These are phyloP conservation scores for Byasa hedistus DNA, from an alignment of 2,888 invertebrate genomes.

Conservation along the genomic window DNA sequence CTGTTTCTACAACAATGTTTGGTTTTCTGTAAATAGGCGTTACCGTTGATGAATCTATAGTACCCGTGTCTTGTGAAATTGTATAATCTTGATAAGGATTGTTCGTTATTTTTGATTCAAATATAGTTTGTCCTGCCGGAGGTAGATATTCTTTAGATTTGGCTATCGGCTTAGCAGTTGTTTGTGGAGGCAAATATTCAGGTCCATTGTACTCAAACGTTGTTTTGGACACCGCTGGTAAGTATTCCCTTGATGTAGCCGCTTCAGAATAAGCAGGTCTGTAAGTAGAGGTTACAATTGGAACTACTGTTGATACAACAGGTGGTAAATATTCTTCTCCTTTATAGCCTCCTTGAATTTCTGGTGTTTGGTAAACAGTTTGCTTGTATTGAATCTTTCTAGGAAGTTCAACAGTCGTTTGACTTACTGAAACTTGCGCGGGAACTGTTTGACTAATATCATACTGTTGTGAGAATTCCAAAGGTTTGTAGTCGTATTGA, in stretches of 20 bases:
- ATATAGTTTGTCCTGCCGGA: conserved; percentile 34
- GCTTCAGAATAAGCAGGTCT: conserved; percentile 54
- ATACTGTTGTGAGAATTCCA: conserved; percentile 45
- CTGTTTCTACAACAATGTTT: conserved; percentile 64
- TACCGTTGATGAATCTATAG: conserved; percentile 39
- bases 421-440: conserved; percentile 38
- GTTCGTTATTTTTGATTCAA: conserved; percentile 41
- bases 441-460: conserved; percentile 33
- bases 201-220: conserved; percentile 48
- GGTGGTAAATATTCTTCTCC: conserved; percentile 70
- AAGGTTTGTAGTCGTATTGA: conserved; percentile 48
- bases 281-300: conserved; percentile 44
- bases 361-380: conserved; percentile 58
- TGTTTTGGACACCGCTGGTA: conserved; percentile 38
- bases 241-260: conserved; percentile 46
- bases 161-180: conserved; percentile 37
- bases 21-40: conserved; percentile 53
- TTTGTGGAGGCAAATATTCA: conserved; percentile 64
- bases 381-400: conserved; percentile 54
- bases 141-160: conserved; percentile 32
- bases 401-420: conserved; percentile 51
- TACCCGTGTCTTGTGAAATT: conserved; percentile 34
- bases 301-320: conserved; percentile 47
- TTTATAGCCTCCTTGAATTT: conserved; percentile 65
- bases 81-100: conserved; percentile 55